Evolutionary conservation across 2,888 invertebrate species (phyloP).

Genomic region (Mesopsocus fuscifrons): DNA sequence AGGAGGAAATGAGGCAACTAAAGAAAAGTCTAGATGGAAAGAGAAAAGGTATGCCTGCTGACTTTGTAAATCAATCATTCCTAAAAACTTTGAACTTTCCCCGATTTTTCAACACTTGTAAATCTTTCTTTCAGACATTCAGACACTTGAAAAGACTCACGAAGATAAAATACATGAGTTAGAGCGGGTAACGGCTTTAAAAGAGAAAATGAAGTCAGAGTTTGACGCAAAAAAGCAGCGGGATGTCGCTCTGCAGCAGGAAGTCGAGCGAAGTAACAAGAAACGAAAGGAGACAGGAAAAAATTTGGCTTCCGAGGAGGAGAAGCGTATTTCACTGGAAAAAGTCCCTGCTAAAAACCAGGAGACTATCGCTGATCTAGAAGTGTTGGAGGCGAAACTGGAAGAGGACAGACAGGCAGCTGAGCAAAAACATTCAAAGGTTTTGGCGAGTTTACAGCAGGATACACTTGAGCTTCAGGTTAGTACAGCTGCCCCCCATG

Average conservation of each 20-base stretch:
- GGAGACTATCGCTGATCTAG: conserved; percentile 37
- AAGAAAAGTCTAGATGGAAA: conserved; percentile 37
- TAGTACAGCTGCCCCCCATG: neutral
- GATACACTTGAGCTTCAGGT: conserved; percentile 46
- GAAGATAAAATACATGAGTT: conserved; percentile 25
- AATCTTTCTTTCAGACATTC: conserved; percentile 15
- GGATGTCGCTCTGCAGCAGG: conserved; percentile 40
- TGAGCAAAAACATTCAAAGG: conserved; percentile 33
- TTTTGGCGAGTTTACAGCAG: conserved; percentile 40
- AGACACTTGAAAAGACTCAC: conserved; percentile 18
- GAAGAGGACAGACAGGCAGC: conserved; percentile 30
- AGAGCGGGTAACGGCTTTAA: conserved; percentile 33
- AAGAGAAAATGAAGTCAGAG: conserved; percentile 37
- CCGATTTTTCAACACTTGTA: neutral
- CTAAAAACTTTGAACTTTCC: no score
- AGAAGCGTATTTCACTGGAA: conserved; percentile 30
- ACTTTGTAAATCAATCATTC: neutral
- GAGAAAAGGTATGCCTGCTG: conserved; percentile 24
- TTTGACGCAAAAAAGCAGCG: conserved; percentile 43
- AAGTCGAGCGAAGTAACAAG: conserved; percentile 46
- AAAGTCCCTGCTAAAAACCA: conserved; percentile 53
- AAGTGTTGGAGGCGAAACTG: conserved; percentile 28
- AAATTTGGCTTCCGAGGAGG: conserved; percentile 32
- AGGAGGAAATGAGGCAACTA: conserved; percentile 28
- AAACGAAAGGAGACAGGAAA: conserved; percentile 55